phyloP scores from a whole-genome alignment of 2,888 invertebrate species.

The Matsumyia berberina region DNA sequence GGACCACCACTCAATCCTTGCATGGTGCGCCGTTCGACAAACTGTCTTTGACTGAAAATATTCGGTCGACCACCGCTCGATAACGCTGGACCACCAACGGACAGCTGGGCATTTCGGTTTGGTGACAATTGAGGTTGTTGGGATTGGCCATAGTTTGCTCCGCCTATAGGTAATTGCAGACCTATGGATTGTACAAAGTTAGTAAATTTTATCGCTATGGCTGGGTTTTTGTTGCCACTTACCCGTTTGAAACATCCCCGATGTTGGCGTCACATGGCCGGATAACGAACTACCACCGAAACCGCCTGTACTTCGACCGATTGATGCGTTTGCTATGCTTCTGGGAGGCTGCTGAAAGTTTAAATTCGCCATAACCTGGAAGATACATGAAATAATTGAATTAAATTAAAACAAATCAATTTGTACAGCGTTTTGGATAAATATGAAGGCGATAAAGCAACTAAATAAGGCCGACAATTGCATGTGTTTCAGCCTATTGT shows the following conservation, averaged over 20 bases:
- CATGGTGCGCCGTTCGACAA: conserved; percentile 90
- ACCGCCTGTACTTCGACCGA: conserved; percentile 87
- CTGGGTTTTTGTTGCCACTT: conserved; percentile 58
- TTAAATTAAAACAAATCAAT: background rate
- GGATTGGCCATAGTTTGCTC: conserved; percentile 85
- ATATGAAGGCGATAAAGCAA: too few species aligned
- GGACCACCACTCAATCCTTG: conserved; percentile 84
- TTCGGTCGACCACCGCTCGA: conserved; percentile 86
- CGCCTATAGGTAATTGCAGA: conserved; percentile 79
- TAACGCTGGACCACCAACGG: conserved; percentile 86
- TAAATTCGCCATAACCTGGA: conserved; percentile 96
- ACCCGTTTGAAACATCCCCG: conserved; percentile 87
- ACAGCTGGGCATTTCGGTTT: conserved; percentile 86
- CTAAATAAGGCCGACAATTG: too few species aligned
- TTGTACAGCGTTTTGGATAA: too few species aligned
- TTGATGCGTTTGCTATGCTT: conserved; percentile 92
- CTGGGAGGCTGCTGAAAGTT: conserved; percentile 95
- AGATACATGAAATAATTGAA: conserved; percentile 26
- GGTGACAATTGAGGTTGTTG: conserved; percentile 86
- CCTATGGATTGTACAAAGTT: conserved; percentile 26
- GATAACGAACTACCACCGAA: conserved; percentile 89
- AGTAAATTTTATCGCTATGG: background rate
- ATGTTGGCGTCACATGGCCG: conserved; percentile 91
- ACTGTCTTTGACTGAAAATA: conserved; percentile 92
- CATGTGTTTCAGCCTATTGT: too few species aligned